A percentile compares a stretch with the other conserved stretches of the same genome.
These are phyloP conservation scores for Stenchaetothrips biformis DNA, from an alignment of 2,888 invertebrate genomes.

Conservation along the genomic window DNA sequence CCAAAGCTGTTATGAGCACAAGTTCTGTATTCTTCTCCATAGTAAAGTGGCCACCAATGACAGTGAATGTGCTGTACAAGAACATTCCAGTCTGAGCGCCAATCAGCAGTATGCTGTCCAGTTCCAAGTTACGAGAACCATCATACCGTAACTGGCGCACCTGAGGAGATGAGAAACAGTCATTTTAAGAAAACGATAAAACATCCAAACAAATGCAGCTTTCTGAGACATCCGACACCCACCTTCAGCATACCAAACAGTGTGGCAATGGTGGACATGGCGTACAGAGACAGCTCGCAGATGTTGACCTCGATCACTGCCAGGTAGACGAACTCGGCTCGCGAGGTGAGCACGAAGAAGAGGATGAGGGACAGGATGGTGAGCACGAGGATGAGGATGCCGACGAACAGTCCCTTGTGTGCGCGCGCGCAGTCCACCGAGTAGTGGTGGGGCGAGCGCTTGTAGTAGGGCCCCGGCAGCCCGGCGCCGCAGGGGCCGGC, in stretches of 20 bases:
- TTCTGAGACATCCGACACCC: slow-evolving; percentile 19
- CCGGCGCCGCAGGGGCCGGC: slow-evolving; percentile 42
- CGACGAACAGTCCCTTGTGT: slow-evolving; percentile 88
- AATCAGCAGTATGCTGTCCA: slow-evolving; percentile 85
- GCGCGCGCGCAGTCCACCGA: slow-evolving; percentile 91
- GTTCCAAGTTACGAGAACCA: slow-evolving; percentile 70
- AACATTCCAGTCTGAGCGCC: slow-evolving; percentile 93
- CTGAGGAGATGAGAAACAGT: slow-evolving; percentile 39
- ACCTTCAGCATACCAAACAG: slow-evolving; percentile 79
- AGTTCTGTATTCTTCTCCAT: slow-evolving; percentile 73
- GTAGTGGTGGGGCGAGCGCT: slow-evolving; percentile 83
- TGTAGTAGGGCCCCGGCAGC: slow-evolving; percentile 51
- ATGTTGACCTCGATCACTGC: slow-evolving; percentile 87
- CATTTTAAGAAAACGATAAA: slow-evolving; percentile 37
- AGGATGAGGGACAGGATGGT: slow-evolving; percentile 87
- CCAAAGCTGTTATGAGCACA: slow-evolving; percentile 76
- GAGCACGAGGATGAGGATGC: slow-evolving; percentile 78
- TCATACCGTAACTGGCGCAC: slow-evolving; percentile 81
- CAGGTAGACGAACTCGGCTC: slow-evolving; percentile 71
- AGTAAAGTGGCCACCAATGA: slow-evolving; percentile 88
- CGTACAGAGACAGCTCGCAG: slow-evolving; percentile 80
- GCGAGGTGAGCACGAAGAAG: slow-evolving; percentile 82
- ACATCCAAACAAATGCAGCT: not conserved
- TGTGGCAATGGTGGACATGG: slow-evolving; percentile 79
- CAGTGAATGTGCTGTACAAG: slow-evolving; percentile 87